Evolutionary conservation across 1,140 invertebrate genomes (phyloP).

Genomic region (Drosophila tristis): DNA sequence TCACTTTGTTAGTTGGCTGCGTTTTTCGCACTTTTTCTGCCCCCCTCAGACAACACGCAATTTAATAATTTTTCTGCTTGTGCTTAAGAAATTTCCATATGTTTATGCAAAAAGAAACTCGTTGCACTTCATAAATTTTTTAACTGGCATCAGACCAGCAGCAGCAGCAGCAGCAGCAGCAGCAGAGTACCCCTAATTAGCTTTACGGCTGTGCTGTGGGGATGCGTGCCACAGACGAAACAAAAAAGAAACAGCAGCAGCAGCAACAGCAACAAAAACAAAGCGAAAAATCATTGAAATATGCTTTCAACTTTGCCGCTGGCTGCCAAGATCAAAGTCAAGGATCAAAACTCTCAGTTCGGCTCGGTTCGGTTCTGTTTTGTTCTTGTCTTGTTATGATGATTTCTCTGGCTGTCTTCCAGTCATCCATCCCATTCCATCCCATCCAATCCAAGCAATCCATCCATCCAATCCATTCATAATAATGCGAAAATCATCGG

Average conservation of each 20-base stretch:
- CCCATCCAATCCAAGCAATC: constrained; percentile 11
- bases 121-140: constrained; percentile 82
- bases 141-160: constrained; percentile 46
- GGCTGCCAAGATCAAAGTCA: constrained; percentile 72
- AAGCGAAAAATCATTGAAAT: constrained; percentile 34
- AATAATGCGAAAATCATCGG: constrained; percentile 70
- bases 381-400: constrained; percentile 73
- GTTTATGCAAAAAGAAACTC: constrained; percentile 60
- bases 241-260: background rate
- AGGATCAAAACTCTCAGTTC: constrained; percentile 67
- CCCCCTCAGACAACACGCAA: constrained; percentile 51
- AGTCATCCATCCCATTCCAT: background rate
- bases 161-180: constrained; percentile 1
- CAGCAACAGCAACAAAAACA: constrained; percentile 1
- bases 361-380: constrained; percentile 18
- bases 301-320: constrained; percentile 76
- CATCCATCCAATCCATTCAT: constrained; percentile 61
- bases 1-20: constrained; percentile 58
- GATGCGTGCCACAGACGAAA: constrained; percentile 48
- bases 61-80: constrained; percentile 10
- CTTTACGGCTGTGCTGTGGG: constrained; percentile 59
- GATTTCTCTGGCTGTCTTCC: constrained; percentile 44
- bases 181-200: constrained; percentile 58
- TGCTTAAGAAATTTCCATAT: constrained; percentile 48
- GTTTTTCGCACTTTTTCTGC: constrained; percentile 62